Percentiles rank a stretch among this genome's conserved stretches.
phyloP scores from a whole-genome alignment of 1,140 invertebrate species.

The Thalassaphorura encarpata region DNA sequence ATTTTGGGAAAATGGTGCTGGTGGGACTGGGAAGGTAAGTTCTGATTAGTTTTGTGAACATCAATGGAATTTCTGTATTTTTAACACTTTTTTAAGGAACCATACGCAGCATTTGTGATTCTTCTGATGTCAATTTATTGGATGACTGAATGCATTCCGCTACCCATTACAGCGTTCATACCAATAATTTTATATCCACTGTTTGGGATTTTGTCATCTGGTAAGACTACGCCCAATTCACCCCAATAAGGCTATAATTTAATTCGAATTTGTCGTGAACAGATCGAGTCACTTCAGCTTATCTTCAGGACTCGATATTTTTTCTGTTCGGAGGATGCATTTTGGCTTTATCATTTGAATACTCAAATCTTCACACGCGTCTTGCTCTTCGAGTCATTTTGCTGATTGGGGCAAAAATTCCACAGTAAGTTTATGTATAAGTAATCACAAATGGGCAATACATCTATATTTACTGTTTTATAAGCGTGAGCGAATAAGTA shows the following conservation, averaged over 20 bases:
- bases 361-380: slow-evolving; percentile 70
- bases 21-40: slow-evolving; percentile 5
- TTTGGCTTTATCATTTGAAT: slow-evolving; percentile 75
- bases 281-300: slow-evolving; percentile 25
- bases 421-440: slow-evolving; percentile 27
- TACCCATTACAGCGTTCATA: slow-evolving; percentile 68
- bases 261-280: too few species aligned
- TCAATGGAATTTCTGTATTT: not conserved
- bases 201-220: slow-evolving; percentile 47
- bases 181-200: slow-evolving; percentile 71
- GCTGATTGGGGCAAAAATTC: slow-evolving; percentile 49
- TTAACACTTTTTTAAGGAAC: slow-evolving; percentile 5
- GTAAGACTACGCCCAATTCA: slow-evolving; percentile 38
- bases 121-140: slow-evolving; percentile 73
- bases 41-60: not conserved
- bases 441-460: too few species aligned
- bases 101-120: slow-evolving; percentile 60
- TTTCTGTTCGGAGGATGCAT: slow-evolving; percentile 64
- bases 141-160: slow-evolving; percentile 68
- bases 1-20: not conserved
- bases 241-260: too few species aligned
- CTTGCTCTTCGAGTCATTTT: slow-evolving; percentile 70
- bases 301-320: slow-evolving; percentile 28
- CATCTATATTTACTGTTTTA: too few species aligned
- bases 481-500: too few species aligned